These are phyloP conservation scores for Diogma glabrata DNA, from an alignment of 2,888 invertebrate species.

Conservation along the genomic window DNA sequence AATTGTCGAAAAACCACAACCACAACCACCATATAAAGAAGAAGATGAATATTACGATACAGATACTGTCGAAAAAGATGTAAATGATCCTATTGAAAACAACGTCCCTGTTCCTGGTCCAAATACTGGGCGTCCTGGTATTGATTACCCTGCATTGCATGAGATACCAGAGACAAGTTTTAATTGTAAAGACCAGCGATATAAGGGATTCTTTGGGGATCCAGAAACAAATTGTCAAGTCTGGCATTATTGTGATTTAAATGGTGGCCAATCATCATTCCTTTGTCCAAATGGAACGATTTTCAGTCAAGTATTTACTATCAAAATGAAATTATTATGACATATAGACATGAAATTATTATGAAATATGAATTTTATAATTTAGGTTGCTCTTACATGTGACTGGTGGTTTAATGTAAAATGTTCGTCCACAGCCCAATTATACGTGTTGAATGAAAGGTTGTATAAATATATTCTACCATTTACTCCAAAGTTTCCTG, in stretches of 20 bases:
- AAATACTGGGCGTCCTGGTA: constrained; percentile 45
- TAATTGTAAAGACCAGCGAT: constrained; percentile 71
- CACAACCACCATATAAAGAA: constrained; percentile 29
- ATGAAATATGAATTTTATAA: constrained; percentile 19
- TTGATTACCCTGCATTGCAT: constrained; percentile 69
- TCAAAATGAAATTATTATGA: too few species aligned
- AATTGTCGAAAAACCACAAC: constrained; percentile 28
- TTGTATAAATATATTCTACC: constrained; percentile 81
- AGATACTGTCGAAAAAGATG: background rate
- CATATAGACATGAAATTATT: background rate
- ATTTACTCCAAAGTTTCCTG: constrained; percentile 77
- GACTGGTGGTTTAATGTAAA: constrained; percentile 93
- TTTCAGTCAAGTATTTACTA: constrained; percentile 67
- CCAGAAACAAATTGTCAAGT: constrained; percentile 81
- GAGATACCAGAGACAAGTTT: constrained; percentile 66
- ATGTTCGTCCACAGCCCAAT: constrained; percentile 69
- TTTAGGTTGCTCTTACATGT: constrained; percentile 75
- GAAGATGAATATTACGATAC: constrained; percentile 8
- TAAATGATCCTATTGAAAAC: constrained; percentile 5
- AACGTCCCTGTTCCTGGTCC: constrained; percentile 45
- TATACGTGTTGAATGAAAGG: constrained; percentile 78
- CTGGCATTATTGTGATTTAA: constrained; percentile 86
- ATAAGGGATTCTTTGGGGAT: constrained; percentile 85
- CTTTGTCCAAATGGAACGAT: constrained; percentile 84
- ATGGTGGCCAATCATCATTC: constrained; percentile 82